Conservation (phyloP, 2,888 invertebrate species). For the Flabesymbios commensalis region DNA sequence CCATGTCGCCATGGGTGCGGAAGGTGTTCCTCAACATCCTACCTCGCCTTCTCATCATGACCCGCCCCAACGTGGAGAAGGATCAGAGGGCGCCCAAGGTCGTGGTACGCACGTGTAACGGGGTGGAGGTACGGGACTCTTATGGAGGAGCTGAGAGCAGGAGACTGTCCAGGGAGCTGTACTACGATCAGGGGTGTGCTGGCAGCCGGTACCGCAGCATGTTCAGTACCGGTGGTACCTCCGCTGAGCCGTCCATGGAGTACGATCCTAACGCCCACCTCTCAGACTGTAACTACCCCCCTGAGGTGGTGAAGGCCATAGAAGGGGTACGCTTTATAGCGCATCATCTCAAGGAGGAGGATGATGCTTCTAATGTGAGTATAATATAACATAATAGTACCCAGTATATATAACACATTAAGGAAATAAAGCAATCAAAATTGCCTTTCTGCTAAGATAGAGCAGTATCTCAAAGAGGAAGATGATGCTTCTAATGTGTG, state of each 20-base stretch:
- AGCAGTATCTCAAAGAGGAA: no score
- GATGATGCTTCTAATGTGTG: no score
- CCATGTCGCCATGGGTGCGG: conserved; percentile 94
- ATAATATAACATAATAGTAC: no score
- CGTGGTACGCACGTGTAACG: conserved; percentile 55
- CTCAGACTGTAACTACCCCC: conserved; percentile 52
- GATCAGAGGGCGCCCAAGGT: conserved; percentile 36
- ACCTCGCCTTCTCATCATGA: conserved; percentile 89
- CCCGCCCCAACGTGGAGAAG: conserved; percentile 69
- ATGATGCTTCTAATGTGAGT: conserved; percentile 70
- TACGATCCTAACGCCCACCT: conserved; percentile 22
- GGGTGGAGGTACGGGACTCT: conserved; percentile 52
- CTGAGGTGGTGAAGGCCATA: conserved; percentile 87
- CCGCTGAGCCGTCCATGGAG: not conserved
- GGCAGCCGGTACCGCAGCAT: no score
- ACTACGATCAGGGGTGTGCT: no score
- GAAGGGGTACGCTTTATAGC: conserved; percentile 96
- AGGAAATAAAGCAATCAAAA: no score
- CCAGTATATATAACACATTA: no score
- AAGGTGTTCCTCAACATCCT: conserved; percentile 93
- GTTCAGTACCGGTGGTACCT: no score
- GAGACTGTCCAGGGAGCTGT: conserved; percentile 15
- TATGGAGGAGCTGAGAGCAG: conserved; percentile 20
- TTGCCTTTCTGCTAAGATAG: no score
- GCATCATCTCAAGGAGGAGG: conserved; percentile 95